Base-by-base conservation (phyloP, 1,140 invertebrate genomes). In the Drosophila suzukii region DNA sequence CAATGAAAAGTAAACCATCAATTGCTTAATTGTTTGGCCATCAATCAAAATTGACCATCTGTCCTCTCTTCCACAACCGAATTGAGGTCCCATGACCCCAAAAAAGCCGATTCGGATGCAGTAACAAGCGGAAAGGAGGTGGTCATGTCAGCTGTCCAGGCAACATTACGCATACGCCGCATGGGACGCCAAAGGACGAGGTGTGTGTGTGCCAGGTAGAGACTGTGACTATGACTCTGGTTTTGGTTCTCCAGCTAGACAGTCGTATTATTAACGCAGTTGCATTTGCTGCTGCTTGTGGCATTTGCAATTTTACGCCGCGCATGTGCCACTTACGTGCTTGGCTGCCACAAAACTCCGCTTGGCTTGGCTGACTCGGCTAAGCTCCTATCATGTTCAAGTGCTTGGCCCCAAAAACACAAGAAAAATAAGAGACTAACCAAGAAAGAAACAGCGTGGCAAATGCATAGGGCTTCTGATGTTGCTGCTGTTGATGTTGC, bases 351-450 rank as follows among this genome's bases (percentile, higher is more conserved):
- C 60, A 86, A 56, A 62, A 74, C 68, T 74, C 57, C 58, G 58
- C 50, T 74, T 78, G 74, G 81, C 71, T 79, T 70, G 63, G 81
- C 59, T 83, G 80, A 75, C 73, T 75, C 56, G 61, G 60, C 82
- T 86, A 85, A 85, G 82, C 83, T 79, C 67, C 83, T 86, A 86
- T 86, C 83, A 86, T 86, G 83, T 86, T 86, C 83, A 86, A 86
- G 83, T 80, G 79, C 79, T 68, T 83, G 83, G 84, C 83, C 82
- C 82, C 57, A 86, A 86, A 86, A 63, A 80, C 41, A 17, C 39
- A 66, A 63, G 32, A 55, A 56, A 55, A 60, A 43, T 38, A 43
- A 62, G 57, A 62, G 57, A 75, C 54, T 39, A 54, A 61, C 36
- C 72, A 39, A 75, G 62, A 68, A 65, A 54, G 65, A 68, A 76